These are phyloP conservation scores for Euwallacea similis DNA, from an alignment of 1,140 invertebrate species.

Conservation along the genomic window DNA sequence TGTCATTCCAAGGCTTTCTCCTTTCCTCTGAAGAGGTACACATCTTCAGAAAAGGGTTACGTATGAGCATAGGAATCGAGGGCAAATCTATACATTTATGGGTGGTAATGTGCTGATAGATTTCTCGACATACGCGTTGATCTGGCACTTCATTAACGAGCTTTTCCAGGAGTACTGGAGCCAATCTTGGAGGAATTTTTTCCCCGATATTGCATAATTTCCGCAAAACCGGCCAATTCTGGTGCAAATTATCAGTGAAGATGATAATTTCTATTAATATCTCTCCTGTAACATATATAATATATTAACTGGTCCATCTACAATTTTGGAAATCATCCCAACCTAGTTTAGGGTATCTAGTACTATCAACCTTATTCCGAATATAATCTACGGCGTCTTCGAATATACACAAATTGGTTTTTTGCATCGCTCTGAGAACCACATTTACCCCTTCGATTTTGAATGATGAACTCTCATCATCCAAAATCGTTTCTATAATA, in stretches of 20 bases:
- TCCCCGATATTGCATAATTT: constrained; percentile 1
- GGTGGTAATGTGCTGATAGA: constrained; percentile 1
- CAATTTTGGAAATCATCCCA: constrained; percentile 1
- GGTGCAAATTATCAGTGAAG: neutral
- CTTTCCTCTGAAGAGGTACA: no score
- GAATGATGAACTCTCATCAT: neutral
- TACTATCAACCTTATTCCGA: neutral
- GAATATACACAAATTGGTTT: constrained; percentile 3
- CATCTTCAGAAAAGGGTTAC: constrained; percentile 10
- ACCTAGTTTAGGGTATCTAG: constrained; percentile 5
- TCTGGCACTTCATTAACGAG: constrained; percentile 7
- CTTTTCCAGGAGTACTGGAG: constrained; percentile 4
- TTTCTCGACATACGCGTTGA: constrained; percentile 13
- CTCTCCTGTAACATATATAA: constrained; percentile 10
- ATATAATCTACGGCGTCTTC: constrained; percentile 12
- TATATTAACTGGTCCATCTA: neutral
- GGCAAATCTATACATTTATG: constrained; percentile 16
- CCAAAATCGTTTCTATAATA: constrained; percentile 13
- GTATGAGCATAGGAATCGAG: neutral
- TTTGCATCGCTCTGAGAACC: constrained; percentile 2
- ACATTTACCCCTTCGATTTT: constrained; percentile 1
- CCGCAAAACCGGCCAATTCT: constrained; percentile 18
- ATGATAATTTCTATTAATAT: constrained; percentile 21
- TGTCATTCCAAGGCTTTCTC: no score
- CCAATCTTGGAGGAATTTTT: constrained; percentile 15